Base-by-base conservation (phyloP, 2,113 vertebrate genomes). In the Ursus arctos region DNA sequence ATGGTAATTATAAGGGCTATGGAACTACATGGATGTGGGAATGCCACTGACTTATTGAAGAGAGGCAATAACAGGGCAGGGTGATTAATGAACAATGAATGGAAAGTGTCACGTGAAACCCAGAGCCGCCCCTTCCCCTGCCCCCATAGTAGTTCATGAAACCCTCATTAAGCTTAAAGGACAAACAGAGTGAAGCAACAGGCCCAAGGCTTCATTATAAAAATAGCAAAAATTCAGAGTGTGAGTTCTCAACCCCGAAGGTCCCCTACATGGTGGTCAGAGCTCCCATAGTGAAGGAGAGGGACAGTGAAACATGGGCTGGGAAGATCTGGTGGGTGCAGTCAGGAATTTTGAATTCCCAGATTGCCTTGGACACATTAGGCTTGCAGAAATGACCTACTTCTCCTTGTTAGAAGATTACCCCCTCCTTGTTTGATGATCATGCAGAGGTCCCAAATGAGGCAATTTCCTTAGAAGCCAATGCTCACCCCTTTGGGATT, bases 101-200 rank as follows among this genome's bases (percentile, higher is more conserved):
- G 13, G 16, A 51, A 36, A 69, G 40, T 49, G 24, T 59, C 36
- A 21, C 43, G 63, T 26, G 59, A 79, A 74, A 92, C 21, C 59
- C 16, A 12, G n/a, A 85, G 18, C 8, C 6, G 43, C 14, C 12
- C 24, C 61, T 12, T 12, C 49, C 1, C 49, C 49, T 0, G 4
- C 2, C 2, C 55, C 43, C 15, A 19, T 61, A 49, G 51, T 53
- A 57, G 19, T 67, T n/a, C 57, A 69, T 43, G 26, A 74, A 85
- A 43, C 7, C n/a, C 31, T 86, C 18, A 79, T 59, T 40, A 28
- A 79, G 43, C 22, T 15, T 15, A 4, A 47, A 84, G 12, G 53
- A 26, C 31, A 67, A 53, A 40, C 19, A 36, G 28, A 47, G 16
- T n/a, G 36, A 71, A 40, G 18, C 19, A 31, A 3, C 19, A 49